Evolutionary conservation across 2,888 invertebrate genomes (phyloP).

Genomic region (Ochlodes sylvanus): DNA sequence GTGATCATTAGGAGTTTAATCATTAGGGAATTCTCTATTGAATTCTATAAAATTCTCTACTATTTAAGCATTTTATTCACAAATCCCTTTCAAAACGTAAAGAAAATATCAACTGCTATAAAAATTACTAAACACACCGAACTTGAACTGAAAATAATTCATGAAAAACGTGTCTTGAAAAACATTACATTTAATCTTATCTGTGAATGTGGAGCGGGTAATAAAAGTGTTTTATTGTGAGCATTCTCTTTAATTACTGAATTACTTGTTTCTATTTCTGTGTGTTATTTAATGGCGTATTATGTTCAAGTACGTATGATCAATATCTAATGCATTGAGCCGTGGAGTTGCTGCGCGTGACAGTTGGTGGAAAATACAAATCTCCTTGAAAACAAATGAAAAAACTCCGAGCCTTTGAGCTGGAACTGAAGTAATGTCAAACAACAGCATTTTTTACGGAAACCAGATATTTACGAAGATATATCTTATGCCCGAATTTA

Average conservation of each 20-base stretch:
- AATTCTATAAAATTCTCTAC: no score
- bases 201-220: conserved; percentile 27
- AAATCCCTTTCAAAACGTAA: no score
- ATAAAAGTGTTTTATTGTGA: conserved; percentile 27
- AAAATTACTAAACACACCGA: conserved; percentile 8
- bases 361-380: conserved; percentile 54
- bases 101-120: no score
- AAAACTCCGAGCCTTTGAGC: conserved; percentile 46
- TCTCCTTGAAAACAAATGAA: conserved; percentile 57
- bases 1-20: no score
- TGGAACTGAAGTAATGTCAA: conserved; percentile 28
- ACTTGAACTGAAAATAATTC: conserved; percentile 10
- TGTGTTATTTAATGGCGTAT: conserved; percentile 42
- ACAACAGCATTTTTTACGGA: conserved; percentile 13
- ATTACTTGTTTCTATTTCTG: conserved; percentile 21
- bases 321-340: conserved; percentile 48
- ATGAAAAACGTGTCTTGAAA: conserved; percentile 22
- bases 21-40: no score
- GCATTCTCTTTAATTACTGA: conserved; percentile 30
- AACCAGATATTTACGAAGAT: not conserved
- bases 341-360: conserved; percentile 62
- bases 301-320: conserved; percentile 47
- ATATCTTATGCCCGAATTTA: not conserved
- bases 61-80: no score
- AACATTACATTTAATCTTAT: conserved; percentile 33